Conservation (phyloP, 2,113 vertebrate genomes). For the Pterocles gutturalis region DNA sequence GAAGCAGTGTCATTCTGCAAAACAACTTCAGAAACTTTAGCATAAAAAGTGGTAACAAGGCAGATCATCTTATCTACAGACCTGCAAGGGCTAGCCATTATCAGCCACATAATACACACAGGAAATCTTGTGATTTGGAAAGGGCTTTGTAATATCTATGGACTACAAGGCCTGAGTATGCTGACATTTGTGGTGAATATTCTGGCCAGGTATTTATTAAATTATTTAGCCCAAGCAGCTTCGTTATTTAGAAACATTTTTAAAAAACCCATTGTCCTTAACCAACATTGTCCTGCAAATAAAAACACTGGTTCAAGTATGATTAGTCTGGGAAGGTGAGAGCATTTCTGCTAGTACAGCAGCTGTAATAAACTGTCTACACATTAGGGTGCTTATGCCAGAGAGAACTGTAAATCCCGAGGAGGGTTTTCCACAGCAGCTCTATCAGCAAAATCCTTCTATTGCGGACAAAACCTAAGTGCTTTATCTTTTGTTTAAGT, state of each 20-base stretch:
- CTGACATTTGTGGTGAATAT: background rate
- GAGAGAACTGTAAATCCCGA: background rate
- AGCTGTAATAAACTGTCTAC: background rate
- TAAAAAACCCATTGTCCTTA: background rate
- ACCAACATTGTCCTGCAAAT: background rate
- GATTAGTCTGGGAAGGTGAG: background rate
- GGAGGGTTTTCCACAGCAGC: background rate
- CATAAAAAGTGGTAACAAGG: background rate
- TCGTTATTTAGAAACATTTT: background rate
- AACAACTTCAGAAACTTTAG: background rate
- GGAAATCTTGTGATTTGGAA: background rate
- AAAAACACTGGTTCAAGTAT: background rate
- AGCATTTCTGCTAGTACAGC: background rate
- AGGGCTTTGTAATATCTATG: background rate
- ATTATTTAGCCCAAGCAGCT: background rate
- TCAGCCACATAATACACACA: background rate
- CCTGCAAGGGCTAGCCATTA: background rate
- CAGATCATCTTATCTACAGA: background rate
- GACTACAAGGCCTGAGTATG: background rate
- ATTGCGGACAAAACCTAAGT: background rate
- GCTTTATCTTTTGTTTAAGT: background rate
- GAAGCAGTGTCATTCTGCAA: background rate
- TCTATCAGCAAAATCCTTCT: conserved; percentile 18
- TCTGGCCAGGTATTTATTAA: background rate
- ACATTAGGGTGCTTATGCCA: background rate